Conservation (phyloP, 2,113 vertebrate species). For the Elgaria multicarinata region DNA sequence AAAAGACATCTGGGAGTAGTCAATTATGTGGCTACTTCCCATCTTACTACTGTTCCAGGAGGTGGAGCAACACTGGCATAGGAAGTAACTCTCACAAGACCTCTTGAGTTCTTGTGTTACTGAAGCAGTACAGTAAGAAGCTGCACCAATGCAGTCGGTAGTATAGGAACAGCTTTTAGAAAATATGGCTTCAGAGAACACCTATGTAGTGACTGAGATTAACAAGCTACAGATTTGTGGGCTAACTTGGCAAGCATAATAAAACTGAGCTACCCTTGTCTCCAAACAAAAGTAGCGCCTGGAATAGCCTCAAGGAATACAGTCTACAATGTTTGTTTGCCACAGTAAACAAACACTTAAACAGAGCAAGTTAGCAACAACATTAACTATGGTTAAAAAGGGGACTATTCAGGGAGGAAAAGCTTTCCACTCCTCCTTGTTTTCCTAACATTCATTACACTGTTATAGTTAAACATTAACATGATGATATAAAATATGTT, state of each 20-base stretch:
- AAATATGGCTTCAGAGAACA: not conserved
- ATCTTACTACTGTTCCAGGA: not conserved
- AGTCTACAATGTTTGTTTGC: not conserved
- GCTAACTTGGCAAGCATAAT: not conserved
- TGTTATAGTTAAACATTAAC: not conserved
- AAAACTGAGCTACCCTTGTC: not conserved
- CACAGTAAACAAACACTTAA: not conserved
- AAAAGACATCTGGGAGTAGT: not conserved
- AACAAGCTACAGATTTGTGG: not conserved
- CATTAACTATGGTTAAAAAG: not conserved
- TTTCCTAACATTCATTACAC: not conserved
- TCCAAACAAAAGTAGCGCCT: conserved; percentile 4
- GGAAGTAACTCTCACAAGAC: not conserved
- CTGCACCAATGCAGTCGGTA: not conserved
- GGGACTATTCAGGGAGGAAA: not conserved
- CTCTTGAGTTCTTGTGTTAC: not conserved
- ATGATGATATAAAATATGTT: not conserved
- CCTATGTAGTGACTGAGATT: not conserved
- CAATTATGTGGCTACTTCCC: not conserved
- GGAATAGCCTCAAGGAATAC: not conserved
- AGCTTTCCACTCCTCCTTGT: not conserved
- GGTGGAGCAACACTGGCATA: not conserved
- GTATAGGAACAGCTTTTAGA: not conserved
- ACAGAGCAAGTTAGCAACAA: not conserved
- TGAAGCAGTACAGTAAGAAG: not conserved